Conservation (phyloP, 2,113 vertebrate genomes). For the Tetraodon nigroviridis region DNA sequence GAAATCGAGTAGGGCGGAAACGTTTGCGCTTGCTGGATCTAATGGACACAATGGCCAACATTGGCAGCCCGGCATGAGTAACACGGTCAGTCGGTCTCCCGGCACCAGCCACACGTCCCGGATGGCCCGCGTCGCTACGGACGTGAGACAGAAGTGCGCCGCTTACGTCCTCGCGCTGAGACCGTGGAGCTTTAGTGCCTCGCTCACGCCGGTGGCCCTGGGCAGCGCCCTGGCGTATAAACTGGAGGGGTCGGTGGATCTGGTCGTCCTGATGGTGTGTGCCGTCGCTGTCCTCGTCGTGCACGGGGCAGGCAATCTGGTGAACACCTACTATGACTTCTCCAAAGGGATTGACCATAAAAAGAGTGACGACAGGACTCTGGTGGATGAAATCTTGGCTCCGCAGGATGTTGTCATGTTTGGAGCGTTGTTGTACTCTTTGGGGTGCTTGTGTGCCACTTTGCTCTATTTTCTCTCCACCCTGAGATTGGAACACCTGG, state of each 20-base stretch:
- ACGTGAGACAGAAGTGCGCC: constrained; percentile 84
- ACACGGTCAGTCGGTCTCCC: constrained; percentile 13
- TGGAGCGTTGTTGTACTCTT: constrained; percentile 88
- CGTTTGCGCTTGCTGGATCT: constrained; percentile 58
- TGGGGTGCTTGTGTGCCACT: constrained; percentile 90
- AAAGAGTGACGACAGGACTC: constrained; percentile 94
- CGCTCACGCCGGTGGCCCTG: constrained; percentile 89
- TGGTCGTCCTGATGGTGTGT: constrained; percentile 83
- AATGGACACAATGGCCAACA: constrained; percentile 68
- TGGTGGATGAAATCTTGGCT: constrained; percentile 92
- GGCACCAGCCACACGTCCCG: constrained; percentile 39
- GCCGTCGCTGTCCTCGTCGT: constrained; percentile 88
- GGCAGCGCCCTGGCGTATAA: constrained; percentile 92
- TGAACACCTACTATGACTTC: constrained; percentile 99
- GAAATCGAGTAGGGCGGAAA: constrained; percentile 55
- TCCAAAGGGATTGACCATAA: constrained; percentile 98
- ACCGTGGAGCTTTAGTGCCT: constrained; percentile 97
- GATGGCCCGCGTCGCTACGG: constrained; percentile 53
- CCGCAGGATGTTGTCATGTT: constrained; percentile 95
- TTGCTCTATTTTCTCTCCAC: constrained; percentile 84
- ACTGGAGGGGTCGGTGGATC: constrained; percentile 82
- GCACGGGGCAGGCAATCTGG: constrained; percentile 93
- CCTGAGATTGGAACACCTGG: constrained; percentile 89
- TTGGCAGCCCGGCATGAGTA: constrained; percentile 47
- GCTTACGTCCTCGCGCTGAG: constrained; percentile 90